Conservation (phyloP, 1,140 invertebrate genomes). For the Brachionus calyciflorus region DNA sequence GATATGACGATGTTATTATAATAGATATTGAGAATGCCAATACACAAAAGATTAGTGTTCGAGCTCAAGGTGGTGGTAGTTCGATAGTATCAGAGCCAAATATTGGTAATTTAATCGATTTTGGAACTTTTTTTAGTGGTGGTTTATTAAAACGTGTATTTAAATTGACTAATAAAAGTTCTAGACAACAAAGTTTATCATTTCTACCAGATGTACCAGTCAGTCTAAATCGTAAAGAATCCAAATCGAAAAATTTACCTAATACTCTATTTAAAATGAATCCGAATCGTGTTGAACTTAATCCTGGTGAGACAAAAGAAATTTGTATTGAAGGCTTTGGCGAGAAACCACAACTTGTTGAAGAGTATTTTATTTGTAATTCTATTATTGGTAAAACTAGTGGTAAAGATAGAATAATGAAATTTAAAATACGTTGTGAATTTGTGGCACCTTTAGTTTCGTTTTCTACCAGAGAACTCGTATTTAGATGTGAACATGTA, state of each 20-base stretch:
- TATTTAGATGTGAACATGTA: conserved; percentile 44
- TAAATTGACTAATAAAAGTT: conserved; percentile 58
- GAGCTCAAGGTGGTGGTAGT: conserved; percentile 57
- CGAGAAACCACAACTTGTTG: conserved; percentile 55
- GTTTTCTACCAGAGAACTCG: conserved; percentile 54
- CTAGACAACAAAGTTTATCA: conserved; percentile 50
- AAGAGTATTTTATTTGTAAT: conserved; percentile 57
- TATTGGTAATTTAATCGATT: conserved; percentile 53
- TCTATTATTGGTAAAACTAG: conserved; percentile 60
- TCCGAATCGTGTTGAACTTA: conserved; percentile 57
- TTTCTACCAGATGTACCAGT: not conserved
- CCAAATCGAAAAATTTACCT: conserved; percentile 46
- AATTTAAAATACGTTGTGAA: conserved; percentile 56
- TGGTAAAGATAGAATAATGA: conserved; percentile 59
- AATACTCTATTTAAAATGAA: conserved; percentile 55
- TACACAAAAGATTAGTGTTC: conserved; percentile 52
- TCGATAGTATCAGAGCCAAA: conserved; percentile 58
- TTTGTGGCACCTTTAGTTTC: conserved; percentile 59
- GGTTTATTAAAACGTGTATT: conserved; percentile 52
- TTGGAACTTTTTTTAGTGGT: conserved; percentile 59
- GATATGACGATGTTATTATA: conserved; percentile 56
- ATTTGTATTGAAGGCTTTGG: conserved; percentile 57
- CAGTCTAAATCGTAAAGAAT: not conserved
- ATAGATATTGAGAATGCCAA: conserved; percentile 56
- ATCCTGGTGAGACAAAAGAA: conserved; percentile 55